phyloP scores from a whole-genome alignment of 2,797 vertebrate genomes.

The Amazonetta brasiliensis region DNA sequence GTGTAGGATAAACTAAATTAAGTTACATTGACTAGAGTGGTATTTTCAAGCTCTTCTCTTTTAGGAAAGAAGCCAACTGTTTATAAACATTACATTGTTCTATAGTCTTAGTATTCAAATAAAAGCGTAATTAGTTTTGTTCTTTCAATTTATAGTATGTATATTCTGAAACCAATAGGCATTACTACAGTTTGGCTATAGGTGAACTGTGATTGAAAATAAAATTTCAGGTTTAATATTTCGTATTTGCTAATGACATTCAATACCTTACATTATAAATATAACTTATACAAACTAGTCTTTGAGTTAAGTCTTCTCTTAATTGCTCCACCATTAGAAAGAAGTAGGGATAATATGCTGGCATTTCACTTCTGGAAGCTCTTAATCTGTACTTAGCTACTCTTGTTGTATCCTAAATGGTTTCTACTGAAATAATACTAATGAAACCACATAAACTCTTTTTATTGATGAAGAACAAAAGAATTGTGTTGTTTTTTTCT shows the following conservation, averaged over 20 bases:
- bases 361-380: background rate
- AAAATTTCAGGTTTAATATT: background rate
- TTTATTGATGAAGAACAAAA: background rate
- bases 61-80: fast-evolving
- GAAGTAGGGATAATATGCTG: background rate
- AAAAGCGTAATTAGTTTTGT: background rate
- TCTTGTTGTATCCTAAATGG: background rate
- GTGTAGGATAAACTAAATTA: background rate
- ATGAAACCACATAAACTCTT: background rate
- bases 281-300: background rate
- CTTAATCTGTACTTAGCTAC: background rate
- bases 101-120: background rate
- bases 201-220: background rate
- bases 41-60: background rate
- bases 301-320: background rate
- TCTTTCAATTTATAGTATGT: background rate
- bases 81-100: background rate
- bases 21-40: background rate
- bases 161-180: background rate
- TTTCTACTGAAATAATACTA: background rate
- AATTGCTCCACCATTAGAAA: background rate
- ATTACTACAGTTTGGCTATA: background rate
- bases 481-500: background rate
- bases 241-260: background rate
- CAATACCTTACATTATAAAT: background rate